Evolutionary conservation across 2,113 vertebrate species (phyloP), one percentile per base, ranked within the genome.

Genomic region (Lepus americanus): DNA sequence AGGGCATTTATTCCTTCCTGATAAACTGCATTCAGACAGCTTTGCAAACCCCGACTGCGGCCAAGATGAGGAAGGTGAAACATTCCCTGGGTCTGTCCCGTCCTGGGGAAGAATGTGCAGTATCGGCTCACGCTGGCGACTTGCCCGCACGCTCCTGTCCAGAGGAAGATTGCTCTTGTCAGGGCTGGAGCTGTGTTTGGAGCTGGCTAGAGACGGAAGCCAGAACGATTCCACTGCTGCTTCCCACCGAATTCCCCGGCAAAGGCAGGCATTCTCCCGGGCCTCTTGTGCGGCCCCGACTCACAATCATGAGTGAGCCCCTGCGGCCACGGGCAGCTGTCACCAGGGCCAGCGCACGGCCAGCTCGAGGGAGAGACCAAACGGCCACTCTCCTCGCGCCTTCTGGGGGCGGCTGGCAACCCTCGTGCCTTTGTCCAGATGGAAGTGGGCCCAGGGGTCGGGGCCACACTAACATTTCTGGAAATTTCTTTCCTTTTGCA

Each of bases 1-100:
- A 90, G 94, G 86, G 94, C 88, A 96, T 88, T 94, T 80, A 89
- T 95, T 94, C 69, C 91, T 83, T 44, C 70, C 88, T 94, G 94
- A 97, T 97, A 96, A 96, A 92, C 95, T 90, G 78, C 74, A 94
- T 95, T 92, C 89, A 95, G 90, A 93, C 95, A 95, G 89, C 72
- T 91, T 74, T 6, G 0, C 74, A 72, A 95, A 77, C 81, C 51
- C 51, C 0, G 0, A 61, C 85, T 64, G 20, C 10, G 36, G 82
- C 95, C 95, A 96, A 77, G 70, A 95, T 83, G 70, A 31, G 79
- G 74, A 95, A 95, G 95, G 90, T 96, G 92, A 96, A 82, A 79
- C 95, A 92, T 76, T 93, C 95, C 72, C 55, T n/a, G 78, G 74
- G 90, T 81, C 87, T 53, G 33, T 78, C 87, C 94, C 61, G 92